Evolutionary conservation across 2,797 vertebrate genomes (phyloP).

Genomic region (Sternarchorhynchus goeldii): DNA sequence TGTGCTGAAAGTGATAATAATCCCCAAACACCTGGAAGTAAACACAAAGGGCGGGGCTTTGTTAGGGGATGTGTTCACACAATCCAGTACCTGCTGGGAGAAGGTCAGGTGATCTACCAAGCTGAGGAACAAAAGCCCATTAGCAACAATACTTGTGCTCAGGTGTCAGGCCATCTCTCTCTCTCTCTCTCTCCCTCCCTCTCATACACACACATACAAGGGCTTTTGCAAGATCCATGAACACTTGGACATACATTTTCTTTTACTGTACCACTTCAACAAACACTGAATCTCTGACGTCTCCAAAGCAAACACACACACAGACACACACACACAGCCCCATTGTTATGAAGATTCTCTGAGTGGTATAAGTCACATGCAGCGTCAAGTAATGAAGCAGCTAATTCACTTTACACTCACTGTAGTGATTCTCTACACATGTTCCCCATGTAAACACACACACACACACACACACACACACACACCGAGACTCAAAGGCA

Average conservation of each 20-base stretch:
- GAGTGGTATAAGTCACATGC: constrained; percentile 3
- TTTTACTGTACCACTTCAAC: constrained; percentile 28
- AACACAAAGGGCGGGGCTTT: constrained; percentile 6
- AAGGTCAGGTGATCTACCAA: constrained; percentile 47
- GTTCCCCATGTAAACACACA: constrained; percentile 14
- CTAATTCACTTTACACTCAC: constrained; percentile 24
- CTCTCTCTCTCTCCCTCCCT: constrained; percentile 40
- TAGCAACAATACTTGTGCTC: constrained; percentile 56
- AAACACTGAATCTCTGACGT: constrained; percentile 48
- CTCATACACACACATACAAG: constrained; percentile 22
- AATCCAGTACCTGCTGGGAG: constrained; percentile 37
- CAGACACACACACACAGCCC: constrained; percentile 16
- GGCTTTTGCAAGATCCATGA: constrained; percentile 46
- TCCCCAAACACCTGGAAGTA: constrained; percentile 84
- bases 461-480: constrained; percentile 10
- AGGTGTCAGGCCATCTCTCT: constrained; percentile 24
- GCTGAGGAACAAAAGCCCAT: constrained; percentile 55
- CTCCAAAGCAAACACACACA: constrained; percentile 48
- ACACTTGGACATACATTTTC: constrained; percentile 34
- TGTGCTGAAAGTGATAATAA: constrained; percentile 92
- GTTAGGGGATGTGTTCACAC: constrained; percentile 38
- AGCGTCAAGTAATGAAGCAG: constrained; percentile 5
- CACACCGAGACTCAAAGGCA: constrained; percentile 18
- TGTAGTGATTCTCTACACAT: constrained; percentile 17
- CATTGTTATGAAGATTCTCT: constrained; percentile 2